Conservation (phyloP, 1,140 invertebrate genomes). For the Rhizoglyphus robini region DNA sequence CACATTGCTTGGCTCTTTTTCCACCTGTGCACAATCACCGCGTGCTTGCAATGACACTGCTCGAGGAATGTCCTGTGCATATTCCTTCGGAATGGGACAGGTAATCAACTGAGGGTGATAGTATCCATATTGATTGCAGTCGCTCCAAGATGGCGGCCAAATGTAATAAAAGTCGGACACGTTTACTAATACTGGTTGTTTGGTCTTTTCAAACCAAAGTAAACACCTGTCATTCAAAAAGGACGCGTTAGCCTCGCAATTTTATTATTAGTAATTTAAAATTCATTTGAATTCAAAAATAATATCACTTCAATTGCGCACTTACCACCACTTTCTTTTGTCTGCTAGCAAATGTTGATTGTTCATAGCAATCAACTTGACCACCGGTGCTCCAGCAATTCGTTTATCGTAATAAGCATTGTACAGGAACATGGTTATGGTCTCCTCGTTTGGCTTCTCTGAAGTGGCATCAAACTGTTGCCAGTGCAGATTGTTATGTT, state of each 20-base stretch:
- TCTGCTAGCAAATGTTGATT: constrained; percentile 67
- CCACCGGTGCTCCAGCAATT: constrained; percentile 54
- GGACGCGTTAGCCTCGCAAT: no score
- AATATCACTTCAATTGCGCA: background rate
- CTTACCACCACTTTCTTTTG: constrained; percentile 38
- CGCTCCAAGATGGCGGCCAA: no score
- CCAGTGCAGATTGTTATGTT: constrained; percentile 84
- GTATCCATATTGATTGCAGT: no score
- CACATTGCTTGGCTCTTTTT: no score
- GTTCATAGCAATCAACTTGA: constrained; percentile 73
- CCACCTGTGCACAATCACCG: no score
- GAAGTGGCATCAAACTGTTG: constrained; percentile 63
- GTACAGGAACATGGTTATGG: constrained; percentile 46
- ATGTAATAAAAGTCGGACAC: no score
- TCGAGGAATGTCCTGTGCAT: constrained; percentile 46
- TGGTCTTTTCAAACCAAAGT: no score
- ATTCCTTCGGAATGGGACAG: constrained; percentile 52
- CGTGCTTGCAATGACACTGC: constrained; percentile 56
- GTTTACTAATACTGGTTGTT: no score
- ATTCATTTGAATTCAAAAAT: constrained; percentile 52
- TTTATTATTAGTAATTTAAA: no score
- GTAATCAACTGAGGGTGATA: no score
- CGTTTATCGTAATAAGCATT: constrained; percentile 73
- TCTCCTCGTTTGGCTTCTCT: constrained; percentile 34
- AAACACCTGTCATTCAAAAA: no score